phyloP scores from a whole-genome alignment of 2,797 vertebrate species.

The Poeciliopsis paucimaculata region DNA sequence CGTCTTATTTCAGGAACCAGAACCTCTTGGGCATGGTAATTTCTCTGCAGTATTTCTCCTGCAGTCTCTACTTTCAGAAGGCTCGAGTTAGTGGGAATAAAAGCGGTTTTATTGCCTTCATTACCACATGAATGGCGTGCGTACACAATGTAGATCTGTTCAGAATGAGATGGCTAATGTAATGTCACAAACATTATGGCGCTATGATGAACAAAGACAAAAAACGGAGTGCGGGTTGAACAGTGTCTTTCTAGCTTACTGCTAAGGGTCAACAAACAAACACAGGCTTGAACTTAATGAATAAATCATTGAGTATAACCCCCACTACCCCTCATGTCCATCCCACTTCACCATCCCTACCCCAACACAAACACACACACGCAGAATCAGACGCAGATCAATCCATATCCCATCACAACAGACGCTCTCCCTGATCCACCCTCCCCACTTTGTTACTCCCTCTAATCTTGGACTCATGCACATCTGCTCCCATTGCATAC shows the following conservation, averaged over 20 bases:
- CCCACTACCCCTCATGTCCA: conserved; percentile 14
- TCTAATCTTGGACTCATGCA: conserved; percentile 71
- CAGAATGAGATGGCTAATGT: conserved; percentile 14
- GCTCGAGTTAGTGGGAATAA: conserved; percentile 18
- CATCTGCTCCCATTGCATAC: conserved; percentile 89
- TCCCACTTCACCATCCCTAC: neutral
- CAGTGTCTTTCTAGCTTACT: conserved; percentile 47
- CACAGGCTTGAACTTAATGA: conserved; percentile 87
- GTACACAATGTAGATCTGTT: neutral
- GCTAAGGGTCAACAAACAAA: conserved; percentile 74
- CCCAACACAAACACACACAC: conserved; percentile 38
- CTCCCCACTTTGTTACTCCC: conserved; percentile 67
- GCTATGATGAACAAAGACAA: conserved; percentile 24
- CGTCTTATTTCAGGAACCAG: conserved; percentile 79
- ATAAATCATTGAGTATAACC: conserved; percentile 86
- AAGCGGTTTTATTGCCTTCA: conserved; percentile 17
- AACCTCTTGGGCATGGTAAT: conserved; percentile 66
- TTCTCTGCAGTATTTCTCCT: conserved; percentile 57
- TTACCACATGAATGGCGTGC: conserved; percentile 35
- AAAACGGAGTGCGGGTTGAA: conserved; percentile 42
- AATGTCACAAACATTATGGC: conserved; percentile 21
- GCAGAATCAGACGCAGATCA: conserved; percentile 57
- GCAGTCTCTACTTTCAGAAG: conserved; percentile 51
- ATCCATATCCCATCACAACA: conserved; percentile 67
- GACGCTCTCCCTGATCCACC: conserved; percentile 72